A percentile compares a stretch with the other conserved stretches of the same genome.
Conservation (phyloP, 2,113 vertebrate species). For the Etia nguti region DNA sequence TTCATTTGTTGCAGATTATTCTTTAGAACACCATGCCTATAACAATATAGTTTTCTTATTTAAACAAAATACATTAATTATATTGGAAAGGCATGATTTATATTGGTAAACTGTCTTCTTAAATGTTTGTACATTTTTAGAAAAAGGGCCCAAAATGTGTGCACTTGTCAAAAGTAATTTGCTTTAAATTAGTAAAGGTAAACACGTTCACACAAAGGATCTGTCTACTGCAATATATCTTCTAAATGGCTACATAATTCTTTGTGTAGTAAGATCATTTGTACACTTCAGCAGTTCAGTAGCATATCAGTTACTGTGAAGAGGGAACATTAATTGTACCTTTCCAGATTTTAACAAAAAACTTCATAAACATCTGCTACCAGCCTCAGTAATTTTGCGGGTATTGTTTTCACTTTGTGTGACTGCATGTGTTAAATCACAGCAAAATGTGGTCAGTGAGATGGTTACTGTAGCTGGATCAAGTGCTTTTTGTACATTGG, state of each 20-base stretch:
- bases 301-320: neutral
- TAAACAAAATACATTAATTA: neutral
- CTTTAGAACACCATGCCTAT: neutral
- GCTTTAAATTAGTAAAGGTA: neutral
- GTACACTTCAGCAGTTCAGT: neutral
- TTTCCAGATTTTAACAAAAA: neutral
- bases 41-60: neutral
- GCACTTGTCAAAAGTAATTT: neutral
- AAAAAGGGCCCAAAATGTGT: neutral
- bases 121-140: neutral
- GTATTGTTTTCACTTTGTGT: neutral
- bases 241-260: neutral
- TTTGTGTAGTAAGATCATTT: neutral
- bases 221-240: neutral
- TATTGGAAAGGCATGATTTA: neutral
- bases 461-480: neutral
- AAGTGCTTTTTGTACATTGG: neutral
- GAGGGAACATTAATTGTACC: neutral
- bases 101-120: neutral
- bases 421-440: neutral
- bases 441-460: neutral
- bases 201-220: neutral
- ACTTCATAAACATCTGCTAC: neutral
- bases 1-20: neutral
- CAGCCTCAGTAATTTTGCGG: accelerated